phyloP scores from a whole-genome alignment of 2,797 vertebrate species.

The Syngnathus acus region DNA sequence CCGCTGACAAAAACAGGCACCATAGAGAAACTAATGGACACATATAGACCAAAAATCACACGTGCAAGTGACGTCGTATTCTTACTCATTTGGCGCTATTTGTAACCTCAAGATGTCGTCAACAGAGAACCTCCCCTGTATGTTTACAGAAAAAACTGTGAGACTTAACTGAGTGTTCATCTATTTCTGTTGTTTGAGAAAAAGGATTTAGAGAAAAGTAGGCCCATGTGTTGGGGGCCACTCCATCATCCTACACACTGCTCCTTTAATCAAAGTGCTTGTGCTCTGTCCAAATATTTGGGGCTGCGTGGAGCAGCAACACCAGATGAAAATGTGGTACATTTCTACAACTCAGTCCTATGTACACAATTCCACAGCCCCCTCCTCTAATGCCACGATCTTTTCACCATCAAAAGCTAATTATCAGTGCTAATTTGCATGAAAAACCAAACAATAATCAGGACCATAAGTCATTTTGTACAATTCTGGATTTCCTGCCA shows the following conservation, averaged over 20 bases:
- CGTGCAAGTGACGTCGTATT: not conserved
- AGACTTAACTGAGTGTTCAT: not conserved
- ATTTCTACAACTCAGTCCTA: not conserved
- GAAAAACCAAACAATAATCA: constrained; percentile 28
- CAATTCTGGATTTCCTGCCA: constrained; percentile 40
- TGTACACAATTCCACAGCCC: not conserved
- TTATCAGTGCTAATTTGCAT: constrained; percentile 10
- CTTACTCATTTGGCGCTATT: too few relatives aligned
- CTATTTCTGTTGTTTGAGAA: not conserved
- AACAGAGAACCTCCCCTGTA: not conserved
- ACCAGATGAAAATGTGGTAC: constrained; percentile 18
- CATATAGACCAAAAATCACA: not conserved
- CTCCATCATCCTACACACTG: constrained; percentile 1
- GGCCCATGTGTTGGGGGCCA: not conserved
- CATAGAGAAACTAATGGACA: not conserved
- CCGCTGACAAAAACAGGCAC: not conserved
- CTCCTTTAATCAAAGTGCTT: constrained; percentile 45
- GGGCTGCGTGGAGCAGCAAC: constrained; percentile 10
- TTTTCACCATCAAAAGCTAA: not conserved
- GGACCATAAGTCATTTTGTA: constrained; percentile 30
- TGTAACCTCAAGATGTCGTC: not conserved
- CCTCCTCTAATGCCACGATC: not conserved
- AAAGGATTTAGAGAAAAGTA: not conserved
- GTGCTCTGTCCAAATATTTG: constrained; percentile 7
- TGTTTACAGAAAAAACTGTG: not conserved